Base-by-base conservation (phyloP, 2,113 vertebrate genomes). In the Okapia johnstoni region DNA sequence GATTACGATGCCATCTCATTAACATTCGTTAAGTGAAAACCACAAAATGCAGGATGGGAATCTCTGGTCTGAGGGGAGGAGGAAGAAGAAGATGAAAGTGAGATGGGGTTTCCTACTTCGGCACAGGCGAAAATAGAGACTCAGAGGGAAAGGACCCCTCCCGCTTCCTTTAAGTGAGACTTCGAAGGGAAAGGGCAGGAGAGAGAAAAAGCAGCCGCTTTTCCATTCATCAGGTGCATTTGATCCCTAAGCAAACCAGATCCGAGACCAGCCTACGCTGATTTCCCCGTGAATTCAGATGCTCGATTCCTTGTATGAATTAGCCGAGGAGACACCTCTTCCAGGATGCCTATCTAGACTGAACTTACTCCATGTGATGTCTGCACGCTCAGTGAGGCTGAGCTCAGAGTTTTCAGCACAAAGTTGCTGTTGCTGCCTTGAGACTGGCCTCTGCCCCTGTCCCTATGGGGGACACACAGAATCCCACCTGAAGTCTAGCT, bases 1-100 rank as follows among this genome's bases (percentile, higher is more conserved):
- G 97, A 98, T 98, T 97, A 97, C 86, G 85, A 96, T 87, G 96
- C 94, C 46, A 36, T 94, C 97, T 98, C 97, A 98, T 98, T 98
- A 98, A 96, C 98, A 97, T 98, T 92, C 6, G 63, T 93, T 96
- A 97, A 97, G 79, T 94, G 97, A 97, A 97, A 96, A 96, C 97
- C 98, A 96, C 98, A 97, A 93, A 98, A 89, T 96, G 66, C 96
- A 95, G 84, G 58, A 93, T 66, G 58, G 87, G 95, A 84, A 93
- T 43, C 77, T 88, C 80, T 28, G 57, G 55, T 88, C 77, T 36
- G 87, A 90, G 66, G 52, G 63, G 55, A 93, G 60, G 91, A n/a
- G 77, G 48, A 95, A n/a, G 61, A 88, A 80, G 83, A 55, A 60
- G 85, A 96, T 77, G 43, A 61, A 40, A 60, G 33, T 25, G 54